A percentile compares a stretch with the other conserved stretches of the same genome.
These are phyloP conservation scores for Lypha dubia DNA, from an alignment of 2,888 invertebrate species.

Conservation along the genomic window DNA sequence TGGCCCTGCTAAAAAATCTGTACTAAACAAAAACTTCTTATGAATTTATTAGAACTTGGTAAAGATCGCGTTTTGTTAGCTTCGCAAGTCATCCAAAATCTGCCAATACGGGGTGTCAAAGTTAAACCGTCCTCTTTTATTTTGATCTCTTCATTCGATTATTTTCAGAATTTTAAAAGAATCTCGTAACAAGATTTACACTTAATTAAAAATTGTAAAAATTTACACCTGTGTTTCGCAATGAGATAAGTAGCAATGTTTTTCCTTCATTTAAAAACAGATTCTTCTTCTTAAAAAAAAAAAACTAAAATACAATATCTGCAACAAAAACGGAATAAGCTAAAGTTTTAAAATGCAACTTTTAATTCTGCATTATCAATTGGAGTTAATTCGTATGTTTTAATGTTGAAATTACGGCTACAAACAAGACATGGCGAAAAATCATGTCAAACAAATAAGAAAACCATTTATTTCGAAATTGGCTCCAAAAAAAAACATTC, in stretches of 20 bases:
- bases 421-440: constrained; percentile 20
- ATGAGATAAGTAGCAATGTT: not conserved
- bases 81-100: too few relatives aligned
- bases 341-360: not conserved
- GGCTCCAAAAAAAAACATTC: constrained; percentile 34
- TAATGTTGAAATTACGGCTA: constrained; percentile 1
- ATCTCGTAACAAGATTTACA: not conserved
- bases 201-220: constrained; percentile 1
- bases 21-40: too few relatives aligned
- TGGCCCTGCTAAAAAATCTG: too few relatives aligned
- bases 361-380: not conserved
- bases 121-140: too few relatives aligned
- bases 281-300: not conserved
- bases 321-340: too few relatives aligned
- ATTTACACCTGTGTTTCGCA: not conserved
- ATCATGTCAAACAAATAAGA: constrained; percentile 35
- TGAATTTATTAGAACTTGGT: too few relatives aligned
- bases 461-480: constrained; percentile 40
- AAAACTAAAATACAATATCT: not conserved
- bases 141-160: too few relatives aligned
- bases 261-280: too few relatives aligned
- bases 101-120: too few relatives aligned
- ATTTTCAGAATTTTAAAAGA: not conserved
- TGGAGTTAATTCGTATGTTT: not conserved
- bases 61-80: too few relatives aligned